phyloP scores from a whole-genome alignment of 2,888 invertebrate genomes.

The Anoncus sp. region DNA sequence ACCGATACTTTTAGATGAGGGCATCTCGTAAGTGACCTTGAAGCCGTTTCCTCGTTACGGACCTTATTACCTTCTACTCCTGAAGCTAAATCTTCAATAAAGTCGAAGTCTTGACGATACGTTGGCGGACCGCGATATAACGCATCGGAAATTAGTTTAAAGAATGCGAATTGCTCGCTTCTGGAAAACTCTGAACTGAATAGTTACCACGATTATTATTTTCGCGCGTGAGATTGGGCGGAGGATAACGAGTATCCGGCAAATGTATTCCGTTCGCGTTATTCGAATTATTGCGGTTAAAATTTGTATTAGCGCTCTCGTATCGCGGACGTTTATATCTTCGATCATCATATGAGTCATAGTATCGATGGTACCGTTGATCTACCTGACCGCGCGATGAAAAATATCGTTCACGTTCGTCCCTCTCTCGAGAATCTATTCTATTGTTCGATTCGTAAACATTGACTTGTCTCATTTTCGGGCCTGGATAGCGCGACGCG shows the following conservation, averaged over 20 bases:
- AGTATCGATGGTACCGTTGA: no score
- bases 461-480: no score
- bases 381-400: no score
- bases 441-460: no score
- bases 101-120: constrained; percentile 2
- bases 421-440: no score
- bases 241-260: constrained; percentile 39
- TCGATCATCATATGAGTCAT: no score
- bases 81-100: constrained; percentile 6
- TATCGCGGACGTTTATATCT: no score
- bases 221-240: neutral
- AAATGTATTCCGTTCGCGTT: neutral
- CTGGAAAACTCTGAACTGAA: neutral
- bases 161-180: neutral
- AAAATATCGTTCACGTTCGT: no score
- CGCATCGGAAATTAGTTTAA: constrained; percentile 39
- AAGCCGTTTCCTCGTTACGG: neutral
- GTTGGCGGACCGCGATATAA: constrained; percentile 29
- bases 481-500: no score
- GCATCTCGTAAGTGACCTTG: neutral
- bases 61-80: constrained; percentile 14
- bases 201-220: no score
- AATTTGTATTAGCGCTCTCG: neutral
- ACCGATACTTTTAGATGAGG: constrained; percentile 16
- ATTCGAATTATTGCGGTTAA: neutral